Conservation (phyloP, 37 sponge, comb jelly and placozoan genomes). For the Petrosia ficiformis region DNA sequence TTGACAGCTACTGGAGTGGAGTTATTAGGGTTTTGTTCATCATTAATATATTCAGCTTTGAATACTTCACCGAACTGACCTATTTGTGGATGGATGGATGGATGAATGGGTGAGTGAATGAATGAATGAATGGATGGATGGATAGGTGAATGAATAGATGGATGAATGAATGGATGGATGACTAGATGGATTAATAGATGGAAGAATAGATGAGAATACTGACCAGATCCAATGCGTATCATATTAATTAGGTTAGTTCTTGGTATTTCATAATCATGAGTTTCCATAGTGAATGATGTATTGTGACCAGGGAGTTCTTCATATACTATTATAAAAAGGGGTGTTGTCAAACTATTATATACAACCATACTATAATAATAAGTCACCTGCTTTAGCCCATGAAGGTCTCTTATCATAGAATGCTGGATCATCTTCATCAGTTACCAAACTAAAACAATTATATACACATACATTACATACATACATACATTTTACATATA, state of each 20-base stretch:
- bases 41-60: constrained; percentile 1
- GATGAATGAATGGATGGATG: too few species aligned
- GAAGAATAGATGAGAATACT: too few species aligned
- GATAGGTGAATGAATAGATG: too few species aligned
- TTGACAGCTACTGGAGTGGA: constrained; percentile 49
- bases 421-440: constrained; percentile 36
- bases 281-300: not conserved
- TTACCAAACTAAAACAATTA: constrained; percentile 8
- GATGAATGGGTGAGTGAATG: too few species aligned
- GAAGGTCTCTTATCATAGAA: constrained; percentile 33
- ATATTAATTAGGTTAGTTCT: not conserved
- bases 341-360: constrained; percentile 2
- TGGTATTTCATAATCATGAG: too few species aligned
- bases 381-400: constrained; percentile 53
- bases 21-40: not conserved
- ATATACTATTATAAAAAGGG: too few species aligned
- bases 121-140: too few species aligned
- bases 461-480: not conserved
- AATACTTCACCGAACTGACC: constrained; percentile 61
- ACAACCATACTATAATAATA: not conserved
- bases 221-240: not conserved
- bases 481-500: too few species aligned
- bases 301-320: not conserved
- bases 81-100: not conserved
- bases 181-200: too few species aligned